These are phyloP conservation scores for Atlantisia rogersi DNA, from an alignment of 2,113 vertebrate genomes.

Conservation along the genomic window DNA sequence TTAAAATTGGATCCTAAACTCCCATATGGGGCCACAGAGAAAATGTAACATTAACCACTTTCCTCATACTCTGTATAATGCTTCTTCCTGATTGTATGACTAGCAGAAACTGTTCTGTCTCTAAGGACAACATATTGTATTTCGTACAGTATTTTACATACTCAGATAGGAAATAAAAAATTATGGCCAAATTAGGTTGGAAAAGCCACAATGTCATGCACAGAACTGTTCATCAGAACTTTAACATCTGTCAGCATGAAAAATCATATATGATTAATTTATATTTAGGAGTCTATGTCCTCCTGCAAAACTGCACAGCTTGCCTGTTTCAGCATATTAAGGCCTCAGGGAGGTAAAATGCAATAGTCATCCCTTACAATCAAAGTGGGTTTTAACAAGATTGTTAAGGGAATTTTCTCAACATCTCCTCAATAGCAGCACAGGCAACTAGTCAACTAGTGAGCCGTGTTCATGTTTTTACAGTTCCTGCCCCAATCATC, in stretches of 20 bases:
- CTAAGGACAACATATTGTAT: not conserved
- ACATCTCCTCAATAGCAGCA: not conserved
- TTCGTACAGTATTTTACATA: not conserved
- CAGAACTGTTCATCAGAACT: not conserved
- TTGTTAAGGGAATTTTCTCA: conserved; percentile 40
- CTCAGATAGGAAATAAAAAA: not conserved
- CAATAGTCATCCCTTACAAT: conserved; percentile 33
- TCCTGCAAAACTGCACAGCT: not conserved
- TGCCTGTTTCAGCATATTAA: conserved; percentile 1
- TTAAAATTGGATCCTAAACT: not conserved
- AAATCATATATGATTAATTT: conserved; percentile 28
- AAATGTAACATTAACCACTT: not conserved
- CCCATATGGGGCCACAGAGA: not conserved
- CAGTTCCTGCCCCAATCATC: not conserved
- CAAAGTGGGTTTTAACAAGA: conserved; percentile 31
- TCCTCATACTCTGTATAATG: not conserved
- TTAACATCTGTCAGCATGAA: not conserved
- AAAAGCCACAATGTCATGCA: not conserved
- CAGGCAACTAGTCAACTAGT: conserved; percentile 4
- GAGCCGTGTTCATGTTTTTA: not conserved
- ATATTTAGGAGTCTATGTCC: conserved; percentile 5
- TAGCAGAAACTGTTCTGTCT: not conserved
- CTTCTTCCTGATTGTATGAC: not conserved
- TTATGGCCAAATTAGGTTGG: not conserved
- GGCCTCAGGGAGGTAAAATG: not conserved